Base-by-base conservation (phyloP, 1,140 invertebrate genomes). In the Drosophila ohnishii region DNA sequence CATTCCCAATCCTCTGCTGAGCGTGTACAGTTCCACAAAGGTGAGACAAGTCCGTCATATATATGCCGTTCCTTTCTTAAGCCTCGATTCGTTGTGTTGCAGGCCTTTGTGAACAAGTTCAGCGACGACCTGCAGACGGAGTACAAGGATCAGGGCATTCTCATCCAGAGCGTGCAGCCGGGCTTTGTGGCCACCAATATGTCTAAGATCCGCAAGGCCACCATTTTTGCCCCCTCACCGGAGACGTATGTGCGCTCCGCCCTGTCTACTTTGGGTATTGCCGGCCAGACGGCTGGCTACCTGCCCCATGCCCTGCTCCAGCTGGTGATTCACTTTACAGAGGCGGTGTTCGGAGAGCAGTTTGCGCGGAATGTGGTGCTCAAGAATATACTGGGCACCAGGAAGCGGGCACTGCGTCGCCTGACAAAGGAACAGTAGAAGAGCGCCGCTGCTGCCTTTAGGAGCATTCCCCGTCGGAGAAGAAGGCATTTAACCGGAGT, bases 181-280 rank as follows among this genome's bases (percentile, higher is more conserved):
- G 97, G 96, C 22, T 97, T 96, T 79, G 97, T 99, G 0, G 96
- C 97, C 5, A 97, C 97, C 0, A 98, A 98, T 80, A 97, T 99
- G 97, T 96, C 96, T 19, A 96, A 96, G 84, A 96, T 98, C 60
- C 94, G 94, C 37, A 95, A 94, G 72, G 92, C 96, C n/a, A 95
- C 95, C 3, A 94, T 96, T 91, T 95, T 97, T 92, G 95, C 95
- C 13, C 98, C 97, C 1, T 94, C 94, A 0, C 95, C 97, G 0
- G 93, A 95, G 3, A 94, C 93, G 13, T 99, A 95, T 92, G 97
- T 98, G 5, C 93, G 94, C 55, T 93, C 95, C 1, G 95, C 97
- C 1, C 92, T 99, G 7, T 94, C 93, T 70, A 96, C 96, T 14
- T 93, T 97, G 28, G 97, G 97, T 14, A 94, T 97, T 47, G 94